These are phyloP conservation scores for Laupala kohalensis DNA, from an alignment of 1,140 invertebrate species.

Conservation along the genomic window DNA sequence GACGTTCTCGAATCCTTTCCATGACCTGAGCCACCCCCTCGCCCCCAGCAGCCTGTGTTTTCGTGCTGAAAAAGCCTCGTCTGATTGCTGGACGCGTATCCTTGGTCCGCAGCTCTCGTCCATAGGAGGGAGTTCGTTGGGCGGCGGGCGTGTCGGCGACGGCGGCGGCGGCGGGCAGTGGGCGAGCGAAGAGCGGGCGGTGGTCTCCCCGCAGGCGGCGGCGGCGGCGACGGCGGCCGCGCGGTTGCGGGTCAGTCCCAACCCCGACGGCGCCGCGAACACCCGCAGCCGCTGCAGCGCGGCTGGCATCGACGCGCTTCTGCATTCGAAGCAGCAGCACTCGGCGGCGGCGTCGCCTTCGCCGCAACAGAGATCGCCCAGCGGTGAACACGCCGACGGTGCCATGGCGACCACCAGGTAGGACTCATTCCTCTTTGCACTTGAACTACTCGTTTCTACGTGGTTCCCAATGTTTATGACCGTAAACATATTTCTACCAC, in stretches of 20 bases:
- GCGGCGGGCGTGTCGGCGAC: slow-evolving; percentile 12
- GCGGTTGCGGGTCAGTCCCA: not conserved
- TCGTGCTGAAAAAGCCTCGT: too few species aligned
- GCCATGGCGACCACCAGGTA: slow-evolving; percentile 8
- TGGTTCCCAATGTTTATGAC: too few species aligned
- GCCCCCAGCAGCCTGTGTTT: too few species aligned
- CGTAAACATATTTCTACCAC: too few species aligned
- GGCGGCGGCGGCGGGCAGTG: slow-evolving; percentile 1
- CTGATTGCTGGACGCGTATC: not conserved
- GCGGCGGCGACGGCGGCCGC: too few species aligned
- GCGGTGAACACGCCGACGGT: not conserved
- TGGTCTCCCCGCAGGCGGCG: not conserved
- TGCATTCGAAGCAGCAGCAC: not conserved
- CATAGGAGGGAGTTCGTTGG: not conserved
- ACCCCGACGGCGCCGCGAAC: not conserved
- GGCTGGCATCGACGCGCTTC: not conserved
- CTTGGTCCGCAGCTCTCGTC: not conserved
- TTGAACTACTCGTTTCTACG: too few species aligned
- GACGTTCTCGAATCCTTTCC: too few species aligned
- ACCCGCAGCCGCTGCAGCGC: not conserved
- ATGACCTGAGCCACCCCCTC: too few species aligned
- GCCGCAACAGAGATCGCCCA: not conserved
- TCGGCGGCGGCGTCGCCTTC: not conserved
- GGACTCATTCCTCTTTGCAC: not conserved
- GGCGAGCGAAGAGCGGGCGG: not conserved